Conservation (phyloP, 2,797 vertebrate species). For the Monodelphis domestica region DNA sequence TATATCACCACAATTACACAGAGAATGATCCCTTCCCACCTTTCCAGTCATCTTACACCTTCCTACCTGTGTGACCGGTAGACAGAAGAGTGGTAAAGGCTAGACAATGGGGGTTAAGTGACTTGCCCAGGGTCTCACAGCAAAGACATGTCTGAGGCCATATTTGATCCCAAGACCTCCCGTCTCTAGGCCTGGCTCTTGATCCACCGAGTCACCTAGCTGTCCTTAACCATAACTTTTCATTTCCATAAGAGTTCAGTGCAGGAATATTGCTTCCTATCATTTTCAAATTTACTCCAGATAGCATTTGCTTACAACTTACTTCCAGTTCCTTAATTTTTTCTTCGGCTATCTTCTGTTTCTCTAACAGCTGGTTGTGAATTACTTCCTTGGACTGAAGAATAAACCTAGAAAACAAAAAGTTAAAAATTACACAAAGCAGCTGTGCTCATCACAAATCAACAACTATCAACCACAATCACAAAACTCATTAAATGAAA, state of each 20-base stretch:
- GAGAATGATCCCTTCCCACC: background rate
- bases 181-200: too few species aligned
- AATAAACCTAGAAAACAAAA: conserved; percentile 91
- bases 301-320: conserved; percentile 73
- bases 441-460: conserved; percentile 49
- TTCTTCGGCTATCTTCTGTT: conserved; percentile 94
- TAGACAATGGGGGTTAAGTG: too few species aligned
- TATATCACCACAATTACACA: background rate
- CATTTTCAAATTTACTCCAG: conserved; percentile 16
- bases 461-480: conserved; percentile 47
- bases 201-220: too few species aligned
- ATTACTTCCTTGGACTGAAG: conserved; percentile 94
- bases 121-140: too few species aligned
- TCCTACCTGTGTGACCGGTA: too few species aligned
- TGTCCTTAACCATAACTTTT: conserved; percentile 33
- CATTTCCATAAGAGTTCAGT: conserved; percentile 34
- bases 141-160: too few species aligned
- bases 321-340: conserved; percentile 98
- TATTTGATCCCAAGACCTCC: too few species aligned
- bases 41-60: background rate
- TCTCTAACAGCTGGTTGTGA: conserved; percentile 92
- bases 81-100: too few species aligned
- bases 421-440: conserved; percentile 65
- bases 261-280: conserved; percentile 2
- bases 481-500: conserved; percentile 49